Evolutionary conservation across 1,140 invertebrate species (phyloP), one percentile per base, ranked within the genome.

Genomic region (Cydia fagiglandana): DNA sequence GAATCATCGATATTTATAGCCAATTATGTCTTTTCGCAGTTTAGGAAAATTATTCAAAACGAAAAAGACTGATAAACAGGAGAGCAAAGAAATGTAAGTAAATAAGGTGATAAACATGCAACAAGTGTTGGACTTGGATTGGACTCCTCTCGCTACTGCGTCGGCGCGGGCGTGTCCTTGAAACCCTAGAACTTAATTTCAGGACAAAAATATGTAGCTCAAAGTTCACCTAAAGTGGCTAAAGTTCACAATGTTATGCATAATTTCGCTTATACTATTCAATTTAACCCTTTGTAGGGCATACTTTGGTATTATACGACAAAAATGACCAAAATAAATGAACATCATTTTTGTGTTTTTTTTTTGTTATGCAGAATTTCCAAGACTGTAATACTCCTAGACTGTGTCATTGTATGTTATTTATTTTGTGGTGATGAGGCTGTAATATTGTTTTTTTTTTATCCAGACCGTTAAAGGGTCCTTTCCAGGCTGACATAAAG

Each of bases 11-110:
- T 4, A 12, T 10, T 12, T 61, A 17, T 24, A 7, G 30, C 7
- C n/a, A 70, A 70, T 61, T 5, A 70, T 70, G 66, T 70, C 66
- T n/a, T 70, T 70, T 70, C 66, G 66, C n/a, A 41, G 38, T 70
- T 17, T 70, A 70, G 66, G 66, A 20, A 70, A 70, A 38, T 70
- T 70, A 38, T 70, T 70, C 45, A 70, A 38, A 70, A 41, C 34
- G 4, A 70, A 41, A 38, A 70, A 70, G n/a, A 41, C 34, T 70
- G 66, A 70, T 6, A 70, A 70, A 70, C 34, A 34, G 34, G 66
- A 70, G 2, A 70, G 66, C 38, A 70, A 70, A 70, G 66, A 70
- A 17, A 70, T 70, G 66, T 70, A 70, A 70, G 66, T 70, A 17
- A 9, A 38, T 15, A 20, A 53, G 50, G n/a, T 53, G 13, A 53